phyloP scores from a whole-genome alignment of 2,888 invertebrate species.

The Pristionchus entomophagus region DNA sequence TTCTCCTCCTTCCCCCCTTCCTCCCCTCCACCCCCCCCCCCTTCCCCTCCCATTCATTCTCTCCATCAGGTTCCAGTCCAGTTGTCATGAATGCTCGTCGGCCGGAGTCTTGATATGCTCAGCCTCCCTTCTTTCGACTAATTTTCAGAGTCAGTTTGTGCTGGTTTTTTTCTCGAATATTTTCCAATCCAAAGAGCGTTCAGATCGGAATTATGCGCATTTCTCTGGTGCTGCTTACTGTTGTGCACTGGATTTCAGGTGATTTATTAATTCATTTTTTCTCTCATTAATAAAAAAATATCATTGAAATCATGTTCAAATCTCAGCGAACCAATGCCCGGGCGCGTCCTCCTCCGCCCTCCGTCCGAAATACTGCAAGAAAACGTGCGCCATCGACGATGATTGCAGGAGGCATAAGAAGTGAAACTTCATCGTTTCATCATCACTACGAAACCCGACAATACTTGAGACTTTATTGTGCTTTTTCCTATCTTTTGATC shows the following conservation, averaged over 20 bases:
- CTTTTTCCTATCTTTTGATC: too few relatives aligned
- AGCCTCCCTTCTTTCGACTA: neutral
- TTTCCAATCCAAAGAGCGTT: too few relatives aligned
- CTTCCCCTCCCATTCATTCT: neutral
- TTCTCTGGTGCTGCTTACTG: neutral
- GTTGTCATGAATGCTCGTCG: neutral
- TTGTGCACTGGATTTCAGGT: neutral
- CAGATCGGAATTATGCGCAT: neutral
- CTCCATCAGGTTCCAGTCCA: conserved; percentile 38
- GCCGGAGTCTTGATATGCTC: neutral
- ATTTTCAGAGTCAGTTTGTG: neutral
- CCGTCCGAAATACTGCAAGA: conserved; percentile 61
- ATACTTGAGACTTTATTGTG: too few relatives aligned
- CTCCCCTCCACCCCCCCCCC: conserved; percentile 4
- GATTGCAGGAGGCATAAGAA: conserved; percentile 84
- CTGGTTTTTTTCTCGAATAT: too few relatives aligned
- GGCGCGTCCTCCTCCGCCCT: neutral
- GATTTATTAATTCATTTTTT: too few relatives aligned
- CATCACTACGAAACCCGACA: too few relatives aligned
- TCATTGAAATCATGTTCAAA: too few relatives aligned
- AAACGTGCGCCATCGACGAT: conserved; percentile 88
- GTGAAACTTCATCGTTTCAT: too few relatives aligned
- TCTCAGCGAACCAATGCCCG: conserved; percentile 11
- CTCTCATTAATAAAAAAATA: too few relatives aligned
- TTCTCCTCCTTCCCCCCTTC: neutral